Conservation (phyloP, 2,113 vertebrate species). For the Eurypyga helias region DNA sequence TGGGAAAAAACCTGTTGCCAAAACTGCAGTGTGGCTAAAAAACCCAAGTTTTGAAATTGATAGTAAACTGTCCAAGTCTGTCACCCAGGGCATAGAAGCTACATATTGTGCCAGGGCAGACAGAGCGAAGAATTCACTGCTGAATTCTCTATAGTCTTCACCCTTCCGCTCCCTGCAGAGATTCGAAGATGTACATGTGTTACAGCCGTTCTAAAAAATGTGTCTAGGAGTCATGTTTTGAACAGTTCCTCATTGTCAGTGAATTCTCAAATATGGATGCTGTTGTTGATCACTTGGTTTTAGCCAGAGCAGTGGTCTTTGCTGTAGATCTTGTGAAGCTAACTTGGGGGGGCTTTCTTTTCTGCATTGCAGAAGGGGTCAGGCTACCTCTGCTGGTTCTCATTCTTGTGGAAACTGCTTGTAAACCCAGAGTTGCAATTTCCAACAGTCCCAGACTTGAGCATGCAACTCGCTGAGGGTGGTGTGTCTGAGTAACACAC, state of each 20-base stretch:
- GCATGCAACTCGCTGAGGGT: background rate
- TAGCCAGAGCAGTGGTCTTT: background rate
- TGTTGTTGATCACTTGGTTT: background rate
- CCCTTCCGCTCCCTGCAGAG: background rate
- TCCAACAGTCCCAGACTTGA: background rate
- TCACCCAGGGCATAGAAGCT: background rate
- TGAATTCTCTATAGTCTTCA: background rate
- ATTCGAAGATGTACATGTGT: background rate
- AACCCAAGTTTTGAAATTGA: background rate
- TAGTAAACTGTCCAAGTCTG: background rate
- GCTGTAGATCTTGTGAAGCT: background rate
- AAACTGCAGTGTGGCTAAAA: background rate
- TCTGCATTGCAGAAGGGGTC: background rate
- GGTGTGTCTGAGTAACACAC: background rate
- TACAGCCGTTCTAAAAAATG: background rate
- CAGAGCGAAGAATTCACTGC: no score
- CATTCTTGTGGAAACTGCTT: background rate
- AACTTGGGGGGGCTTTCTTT: background rate
- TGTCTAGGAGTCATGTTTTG: background rate
- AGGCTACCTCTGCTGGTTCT: background rate
- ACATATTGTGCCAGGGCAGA: background rate
- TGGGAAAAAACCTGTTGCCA: background rate
- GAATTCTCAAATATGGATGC: background rate
- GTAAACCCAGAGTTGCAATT: background rate
- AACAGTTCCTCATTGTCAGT: background rate